Evolutionary conservation across 2,888 invertebrate species (phyloP).

Genomic region (Cataglyphis cursor): DNA sequence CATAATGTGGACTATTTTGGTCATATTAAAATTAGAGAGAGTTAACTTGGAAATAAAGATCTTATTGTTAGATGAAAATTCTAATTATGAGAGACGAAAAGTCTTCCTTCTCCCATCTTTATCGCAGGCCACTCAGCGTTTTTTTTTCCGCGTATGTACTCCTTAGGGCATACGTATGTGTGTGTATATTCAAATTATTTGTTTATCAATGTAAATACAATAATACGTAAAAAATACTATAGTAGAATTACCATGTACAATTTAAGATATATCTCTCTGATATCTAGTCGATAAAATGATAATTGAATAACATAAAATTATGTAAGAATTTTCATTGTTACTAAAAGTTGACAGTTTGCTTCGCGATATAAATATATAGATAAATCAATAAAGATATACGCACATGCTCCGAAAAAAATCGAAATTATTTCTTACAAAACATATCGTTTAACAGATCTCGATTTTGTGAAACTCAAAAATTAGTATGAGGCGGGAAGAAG

Average conservation of each 20-base stretch:
- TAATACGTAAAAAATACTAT: neutral
- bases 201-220: neutral
- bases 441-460: slow-evolving; percentile 19
- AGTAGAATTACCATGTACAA: neutral
- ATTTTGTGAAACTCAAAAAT: slow-evolving; percentile 25
- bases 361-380: neutral
- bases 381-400: neutral
- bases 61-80: too few relatives aligned
- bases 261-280: neutral
- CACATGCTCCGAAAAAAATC: neutral
- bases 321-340: neutral
- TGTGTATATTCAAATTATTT: neutral
- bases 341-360: neutral
- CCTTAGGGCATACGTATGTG: neutral
- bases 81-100: neutral
- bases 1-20: neutral
- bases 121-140: too few relatives aligned
- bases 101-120: too few relatives aligned
- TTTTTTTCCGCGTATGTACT: too few relatives aligned
- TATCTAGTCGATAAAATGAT: neutral
- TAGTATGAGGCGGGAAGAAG: neutral
- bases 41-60: neutral
- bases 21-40: neutral
- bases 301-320: neutral
- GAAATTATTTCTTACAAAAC: slow-evolving; percentile 7